Base-by-base conservation (phyloP, 2,113 vertebrate genomes). In the Syrmaticus mikado region DNA sequence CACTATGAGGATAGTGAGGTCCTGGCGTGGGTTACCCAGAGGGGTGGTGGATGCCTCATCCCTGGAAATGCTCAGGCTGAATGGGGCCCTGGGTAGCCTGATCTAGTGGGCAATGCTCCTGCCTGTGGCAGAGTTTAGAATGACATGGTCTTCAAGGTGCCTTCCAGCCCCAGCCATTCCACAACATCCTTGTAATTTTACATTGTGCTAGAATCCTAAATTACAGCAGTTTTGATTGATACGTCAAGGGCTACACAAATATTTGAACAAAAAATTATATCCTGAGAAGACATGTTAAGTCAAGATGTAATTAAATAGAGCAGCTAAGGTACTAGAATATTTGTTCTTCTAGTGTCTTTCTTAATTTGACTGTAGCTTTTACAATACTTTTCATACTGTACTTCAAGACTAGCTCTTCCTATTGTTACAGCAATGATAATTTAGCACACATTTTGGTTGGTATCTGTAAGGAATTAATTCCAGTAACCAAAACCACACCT, bases 341-440 rank as follows among this genome's bases (percentile, higher is more conserved):
- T 28, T 0, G 0, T 34, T 28, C 14, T 74, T 48, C 30, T 22
- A 32, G 9, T 4, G 3, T 12, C 34, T 62, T 21, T 61, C 38
- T 38, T 62, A 17, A 21, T 48, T 72, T 28, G 13, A 48, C 17
- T 30, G 10, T 2, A 32, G 6, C 10, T 86, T 78, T 6, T 53
- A 25, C 15, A 62, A 15, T 6, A 19, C 22, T 50, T 61, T 19
- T 55, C 7, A 8, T 1, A 21, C 45, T 2, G 21, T 8, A 2
- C 24, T 77, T 62, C 60, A 77, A 34, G 85, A 60, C 13, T 38
- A 45, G 38, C 34, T 70, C 20, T 52, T 66, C 34, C 1, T 14
- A 11, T n/a, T 41, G 9, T 7, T 41, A 28, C 8, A 24, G 20
- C 10, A 27, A 25, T 50, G 13, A 18, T 18, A 32, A 60, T 7